These are phyloP conservation scores for Murina feae DNA, from an alignment of 2,113 vertebrate species.

Conservation along the genomic window DNA sequence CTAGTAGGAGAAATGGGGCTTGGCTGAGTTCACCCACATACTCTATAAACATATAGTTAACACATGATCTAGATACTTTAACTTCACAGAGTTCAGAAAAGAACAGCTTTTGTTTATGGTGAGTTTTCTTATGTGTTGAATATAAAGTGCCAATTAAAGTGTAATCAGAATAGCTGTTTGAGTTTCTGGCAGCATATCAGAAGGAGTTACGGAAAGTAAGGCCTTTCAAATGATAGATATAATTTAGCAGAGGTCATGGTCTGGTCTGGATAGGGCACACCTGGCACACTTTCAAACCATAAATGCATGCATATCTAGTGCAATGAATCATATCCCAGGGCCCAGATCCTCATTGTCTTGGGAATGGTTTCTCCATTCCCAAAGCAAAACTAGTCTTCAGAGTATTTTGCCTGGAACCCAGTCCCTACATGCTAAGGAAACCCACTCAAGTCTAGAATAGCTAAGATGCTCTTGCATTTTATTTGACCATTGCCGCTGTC, in stretches of 20 bases:
- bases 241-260: constrained; percentile 56
- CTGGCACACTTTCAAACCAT: constrained; percentile 55
- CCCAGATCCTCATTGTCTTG: background rate
- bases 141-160: constrained; percentile 70
- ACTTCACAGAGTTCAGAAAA: constrained; percentile 59
- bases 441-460: background rate
- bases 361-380: background rate
- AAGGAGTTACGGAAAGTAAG: constrained; percentile 64
- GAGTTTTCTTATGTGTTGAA: constrained; percentile 62
- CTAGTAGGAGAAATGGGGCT: constrained; percentile 45
- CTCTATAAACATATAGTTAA: constrained; percentile 65
- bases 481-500: background rate
- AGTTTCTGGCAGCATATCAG: constrained; percentile 62
- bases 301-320: background rate
- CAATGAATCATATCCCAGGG: background rate
- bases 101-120: constrained; percentile 69
- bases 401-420: background rate
- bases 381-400: background rate
- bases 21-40: constrained; percentile 30
- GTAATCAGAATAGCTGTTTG: constrained; percentile 64
- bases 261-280: constrained; percentile 21
- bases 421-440: background rate
- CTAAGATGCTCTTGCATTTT: background rate
- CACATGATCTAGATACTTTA: constrained; percentile 50
- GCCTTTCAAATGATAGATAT: constrained; percentile 45